A percentile compares a stretch with the other conserved stretches of the same genome.
Evolutionary conservation across 2,797 vertebrate species (phyloP).

Genomic region (Galaxias olidus): DNA sequence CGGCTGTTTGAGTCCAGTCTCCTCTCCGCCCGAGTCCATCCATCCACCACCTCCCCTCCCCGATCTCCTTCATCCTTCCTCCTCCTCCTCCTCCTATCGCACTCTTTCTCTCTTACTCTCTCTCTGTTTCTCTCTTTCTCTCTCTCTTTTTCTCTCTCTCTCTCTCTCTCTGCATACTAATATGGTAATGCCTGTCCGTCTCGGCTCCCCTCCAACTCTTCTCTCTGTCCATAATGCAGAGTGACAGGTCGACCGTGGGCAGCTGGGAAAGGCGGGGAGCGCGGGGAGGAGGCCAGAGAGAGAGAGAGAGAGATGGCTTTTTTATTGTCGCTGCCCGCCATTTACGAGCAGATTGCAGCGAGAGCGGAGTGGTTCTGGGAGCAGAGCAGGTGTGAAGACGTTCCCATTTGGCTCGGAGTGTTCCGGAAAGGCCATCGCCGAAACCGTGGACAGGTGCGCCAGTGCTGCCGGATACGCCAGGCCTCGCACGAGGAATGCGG

Average conservation of each 20-base stretch:
- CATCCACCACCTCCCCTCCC: conserved; percentile 22
- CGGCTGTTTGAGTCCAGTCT: conserved; percentile 19
- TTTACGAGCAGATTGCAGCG: conserved; percentile 14
- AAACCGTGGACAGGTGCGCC: too few relatives aligned
- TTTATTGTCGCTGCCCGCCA: too few relatives aligned
- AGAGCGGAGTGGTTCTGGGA: too few relatives aligned
- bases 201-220: conserved; percentile 40
- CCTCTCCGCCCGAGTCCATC: conserved; percentile 10
- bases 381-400: too few relatives aligned
- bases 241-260: conserved; percentile 54
- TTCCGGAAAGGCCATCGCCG: too few relatives aligned
- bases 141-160: not conserved
- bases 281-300: conserved; percentile 7
- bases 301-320: conserved; percentile 6
- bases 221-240: conserved; percentile 57
- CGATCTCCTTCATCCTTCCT: conserved; percentile 24
- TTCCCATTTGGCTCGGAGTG: too few relatives aligned
- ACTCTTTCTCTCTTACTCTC: not conserved
- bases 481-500: too few relatives aligned
- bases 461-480: too few relatives aligned
- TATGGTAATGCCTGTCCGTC: conserved; percentile 53
- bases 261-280: conserved; percentile 4
- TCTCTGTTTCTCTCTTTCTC: not conserved
- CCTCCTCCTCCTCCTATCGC: not conserved
- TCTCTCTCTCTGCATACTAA: conserved; percentile 41